A percentile compares a stretch with the other conserved stretches of the same genome.
These are phyloP conservation scores for Drosophila lacicola DNA, from an alignment of 2,888 invertebrate genomes.

Conservation along the genomic window DNA sequence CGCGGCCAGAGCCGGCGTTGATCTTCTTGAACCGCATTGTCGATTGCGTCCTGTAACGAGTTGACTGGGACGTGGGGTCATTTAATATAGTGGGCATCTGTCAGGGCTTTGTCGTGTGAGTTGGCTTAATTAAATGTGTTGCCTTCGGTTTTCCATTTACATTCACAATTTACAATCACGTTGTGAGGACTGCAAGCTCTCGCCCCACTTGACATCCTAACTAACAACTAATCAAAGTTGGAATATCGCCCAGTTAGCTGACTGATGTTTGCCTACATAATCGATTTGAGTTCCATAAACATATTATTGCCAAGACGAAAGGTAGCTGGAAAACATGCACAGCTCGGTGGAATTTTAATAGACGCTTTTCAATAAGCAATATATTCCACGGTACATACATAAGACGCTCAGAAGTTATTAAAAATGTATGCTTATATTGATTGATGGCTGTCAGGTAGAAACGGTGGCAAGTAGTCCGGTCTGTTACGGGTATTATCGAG, in stretches of 20 bases:
- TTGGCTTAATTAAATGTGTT: constrained; percentile 70
- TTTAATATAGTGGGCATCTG: constrained; percentile 9
- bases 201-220: constrained; percentile 39
- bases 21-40: constrained; percentile 36
- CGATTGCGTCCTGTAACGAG: constrained; percentile 36
- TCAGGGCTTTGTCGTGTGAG: constrained; percentile 39
- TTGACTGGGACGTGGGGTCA: background rate
- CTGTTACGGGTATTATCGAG: no score
- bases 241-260: background rate
- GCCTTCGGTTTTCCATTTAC: constrained; percentile 30
- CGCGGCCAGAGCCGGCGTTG: constrained; percentile 7
- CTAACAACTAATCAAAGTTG: constrained; percentile 30
- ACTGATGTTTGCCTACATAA: constrained; percentile 9
- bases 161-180: constrained; percentile 6
- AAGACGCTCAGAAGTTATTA: no score
- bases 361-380: no score
- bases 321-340: no score
- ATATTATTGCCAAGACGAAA: no score
- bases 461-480: no score
- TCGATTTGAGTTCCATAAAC: background rate
- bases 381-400: no score
- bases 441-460: no score
- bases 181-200: constrained; percentile 14
- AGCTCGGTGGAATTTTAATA: no score
- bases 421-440: no score